Evolutionary conservation across 2,113 vertebrate species (phyloP).

Genomic region (Alligator mississippiensis): DNA sequence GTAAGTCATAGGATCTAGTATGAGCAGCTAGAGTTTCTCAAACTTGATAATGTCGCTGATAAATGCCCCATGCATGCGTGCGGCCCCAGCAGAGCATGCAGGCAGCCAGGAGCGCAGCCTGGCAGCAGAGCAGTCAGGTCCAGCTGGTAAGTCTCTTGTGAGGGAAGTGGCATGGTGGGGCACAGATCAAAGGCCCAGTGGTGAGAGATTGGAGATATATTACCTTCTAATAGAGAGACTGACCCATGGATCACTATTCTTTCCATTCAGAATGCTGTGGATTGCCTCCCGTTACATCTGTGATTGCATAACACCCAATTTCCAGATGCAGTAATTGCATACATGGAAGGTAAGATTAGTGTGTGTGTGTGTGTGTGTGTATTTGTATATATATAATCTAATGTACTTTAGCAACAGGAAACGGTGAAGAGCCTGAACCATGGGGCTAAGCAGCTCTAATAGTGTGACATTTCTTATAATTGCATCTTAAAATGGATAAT

Average conservation of each 20-base stretch:
- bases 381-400: background rate
- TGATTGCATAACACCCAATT: background rate
- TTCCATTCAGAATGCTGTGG: background rate
- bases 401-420: background rate
- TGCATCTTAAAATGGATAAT: too few species aligned
- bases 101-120: too few species aligned
- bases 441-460: background rate
- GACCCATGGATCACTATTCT: background rate
- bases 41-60: background rate
- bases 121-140: too few species aligned
- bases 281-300: background rate
- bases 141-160: too few species aligned
- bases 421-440: background rate
- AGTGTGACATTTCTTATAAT: too few species aligned
- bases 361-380: too few species aligned
- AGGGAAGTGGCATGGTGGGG: too few species aligned
- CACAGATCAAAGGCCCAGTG: too few species aligned
- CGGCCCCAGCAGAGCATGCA: too few species aligned
- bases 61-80: too few species aligned
- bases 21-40: background rate
- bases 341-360: background rate
- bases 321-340: background rate
- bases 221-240: background rate
- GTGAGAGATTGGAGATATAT: too few species aligned
- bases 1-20: too few species aligned